Evolutionary conservation across 2,113 vertebrate species (phyloP).

Genomic region (Mus musculus): GRCm39 chr6:96345001-96345500

Average conservation of each 20-base stretch:
- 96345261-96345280: neutral
- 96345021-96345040: neutral
- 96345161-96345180: neutral
- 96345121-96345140: neutral
- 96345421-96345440: neutral
- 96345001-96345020: neutral
- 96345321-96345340: neutral
- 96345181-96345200: neutral
- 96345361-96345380: neutral
- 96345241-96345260: neutral
- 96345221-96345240: neutral
- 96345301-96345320: neutral
- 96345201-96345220: neutral
- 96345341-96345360: neutral
- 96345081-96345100: neutral
- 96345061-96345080: neutral
- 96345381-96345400: neutral
- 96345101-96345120: neutral
- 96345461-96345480: neutral
- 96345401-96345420: neutral
- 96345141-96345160: neutral
- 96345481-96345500: neutral
- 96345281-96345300: neutral
- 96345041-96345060: neutral
- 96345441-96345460: neutral